Conservation (phyloP, 2,888 invertebrate species). For the Geotrupes spiniger region DNA sequence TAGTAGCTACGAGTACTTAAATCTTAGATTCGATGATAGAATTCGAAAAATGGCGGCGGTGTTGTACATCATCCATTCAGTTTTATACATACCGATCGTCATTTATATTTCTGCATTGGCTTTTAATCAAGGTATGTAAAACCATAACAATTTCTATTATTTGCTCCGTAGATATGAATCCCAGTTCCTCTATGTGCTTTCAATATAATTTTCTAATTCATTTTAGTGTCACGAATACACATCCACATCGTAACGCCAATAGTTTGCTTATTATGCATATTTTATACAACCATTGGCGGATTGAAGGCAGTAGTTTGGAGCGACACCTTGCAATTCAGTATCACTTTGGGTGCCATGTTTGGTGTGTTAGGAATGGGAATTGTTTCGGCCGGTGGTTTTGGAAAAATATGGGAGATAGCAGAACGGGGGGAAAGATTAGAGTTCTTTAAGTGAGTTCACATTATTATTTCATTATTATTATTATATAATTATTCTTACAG, state of each 20-base stretch:
- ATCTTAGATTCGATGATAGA: conserved; percentile 60
- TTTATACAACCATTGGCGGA: conserved; percentile 72
- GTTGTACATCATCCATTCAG: conserved; percentile 57
- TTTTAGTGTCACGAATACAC: conserved; percentile 66
- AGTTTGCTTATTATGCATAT: conserved; percentile 70
- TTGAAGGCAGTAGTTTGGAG: conserved; percentile 67
- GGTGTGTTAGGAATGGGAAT: conserved; percentile 59
- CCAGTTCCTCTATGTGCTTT: too few relatives aligned
- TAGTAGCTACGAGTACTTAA: conserved; percentile 67
- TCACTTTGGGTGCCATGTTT: conserved; percentile 56
- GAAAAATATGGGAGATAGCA: conserved; percentile 57
- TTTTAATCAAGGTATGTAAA: conserved; percentile 62
- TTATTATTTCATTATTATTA: conserved; percentile 37
- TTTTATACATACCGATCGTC: conserved; percentile 62
- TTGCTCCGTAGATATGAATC: too few relatives aligned
- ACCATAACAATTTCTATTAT: too few relatives aligned
- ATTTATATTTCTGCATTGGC: conserved; percentile 70
- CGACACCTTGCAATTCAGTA: conserved; percentile 58
- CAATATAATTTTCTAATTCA: too few relatives aligned
- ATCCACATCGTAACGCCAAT: conserved; percentile 65
- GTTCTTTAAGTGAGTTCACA: conserved; percentile 64
- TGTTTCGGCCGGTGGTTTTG: conserved; percentile 56
- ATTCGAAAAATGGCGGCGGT: conserved; percentile 60
- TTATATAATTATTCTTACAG: conserved; percentile 53
- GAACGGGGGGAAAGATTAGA: conserved; percentile 57